These are phyloP conservation scores for Rhodophaea formosa DNA, from an alignment of 2,888 invertebrate genomes.

Conservation along the genomic window DNA sequence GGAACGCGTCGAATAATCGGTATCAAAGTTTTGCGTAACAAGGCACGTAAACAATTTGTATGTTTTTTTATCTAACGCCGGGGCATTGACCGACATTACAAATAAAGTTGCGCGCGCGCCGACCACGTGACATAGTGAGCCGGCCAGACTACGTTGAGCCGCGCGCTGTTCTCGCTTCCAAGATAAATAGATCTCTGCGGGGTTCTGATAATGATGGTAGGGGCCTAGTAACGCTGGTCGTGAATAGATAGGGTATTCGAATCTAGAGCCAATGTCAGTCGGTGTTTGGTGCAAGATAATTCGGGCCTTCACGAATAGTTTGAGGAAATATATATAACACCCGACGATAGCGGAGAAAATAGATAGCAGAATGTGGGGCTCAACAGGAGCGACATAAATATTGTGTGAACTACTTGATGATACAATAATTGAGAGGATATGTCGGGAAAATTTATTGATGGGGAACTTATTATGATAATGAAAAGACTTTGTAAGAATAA, in stretches of 20 bases:
- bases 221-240: conserved; percentile 39
- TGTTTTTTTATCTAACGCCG: conserved; percentile 77
- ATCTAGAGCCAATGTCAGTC: conserved; percentile 75
- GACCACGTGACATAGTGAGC: conserved; percentile 75
- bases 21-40: conserved; percentile 67
- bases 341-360: neutral
- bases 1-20: conserved; percentile 49
- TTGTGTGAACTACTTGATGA: neutral
- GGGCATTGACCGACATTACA: conserved; percentile 80
- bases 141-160: conserved; percentile 43
- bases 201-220: conserved; percentile 14
- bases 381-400: neutral
- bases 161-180: conserved; percentile 21
- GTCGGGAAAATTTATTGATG: no score
- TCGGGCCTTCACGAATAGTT: conserved; percentile 37
- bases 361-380: neutral
- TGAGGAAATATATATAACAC: conserved; percentile 12
- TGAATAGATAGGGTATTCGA: conserved; percentile 50
- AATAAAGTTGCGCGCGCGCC: conserved; percentile 73
- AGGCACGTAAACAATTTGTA: conserved; percentile 71
- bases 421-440: neutral
- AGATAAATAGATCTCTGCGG: neutral
- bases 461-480: no score
- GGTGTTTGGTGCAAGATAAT: conserved; percentile 55
- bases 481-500: no score